Evolutionary conservation across 1,140 invertebrate species (phyloP), one percentile per base, ranked within the genome.

Genomic region (Drosophila obscura): DNA sequence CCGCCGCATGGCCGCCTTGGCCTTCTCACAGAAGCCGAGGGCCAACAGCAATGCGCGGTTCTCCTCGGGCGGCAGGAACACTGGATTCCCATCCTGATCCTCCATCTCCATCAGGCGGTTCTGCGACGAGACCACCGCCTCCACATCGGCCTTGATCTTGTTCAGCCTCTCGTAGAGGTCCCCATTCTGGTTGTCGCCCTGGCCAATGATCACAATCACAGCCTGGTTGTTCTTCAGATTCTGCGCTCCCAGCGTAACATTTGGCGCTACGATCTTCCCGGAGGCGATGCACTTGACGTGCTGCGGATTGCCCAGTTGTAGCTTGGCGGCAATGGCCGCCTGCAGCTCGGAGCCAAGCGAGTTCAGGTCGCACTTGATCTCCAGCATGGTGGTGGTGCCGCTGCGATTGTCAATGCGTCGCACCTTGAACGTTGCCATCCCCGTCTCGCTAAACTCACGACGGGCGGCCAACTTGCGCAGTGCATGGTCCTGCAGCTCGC

Each of bases 11-110:
- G 95, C 94, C 16, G 94, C 92, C 57, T 95, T 92, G 0, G 96
- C 96, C 77, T 96, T 95, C 92, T 97, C 96, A 91, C 96, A 95
- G 39, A 96, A 92, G 6, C 96, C 94, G 92, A 97, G 94, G 0
- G 95, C 96, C 7, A 96, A 93, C 46, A 95, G 93, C 16, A 97
- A 90, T 0, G 95, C 93, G 72, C 94, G 93, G 63, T 93, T 94
- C 88, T 96, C 96, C 6, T 93, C 91, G 3, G 92, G 77, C 0
- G 96, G 96, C 22, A 97, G 91, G 31, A 95, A 92, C 1, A 97
- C 91, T 2, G 94, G 85, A 87, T 95, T 95, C 6, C 96, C 96
- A 58, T 94, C 93, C 84, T 97, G 96, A 91, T 97, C 96, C 84
- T 96, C 95, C 66, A 96, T 93, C 94, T 88, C 90, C 64, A 92